These are phyloP conservation scores for Ditula angustiorana DNA, from an alignment of 2,888 invertebrate species.

Conservation along the genomic window DNA sequence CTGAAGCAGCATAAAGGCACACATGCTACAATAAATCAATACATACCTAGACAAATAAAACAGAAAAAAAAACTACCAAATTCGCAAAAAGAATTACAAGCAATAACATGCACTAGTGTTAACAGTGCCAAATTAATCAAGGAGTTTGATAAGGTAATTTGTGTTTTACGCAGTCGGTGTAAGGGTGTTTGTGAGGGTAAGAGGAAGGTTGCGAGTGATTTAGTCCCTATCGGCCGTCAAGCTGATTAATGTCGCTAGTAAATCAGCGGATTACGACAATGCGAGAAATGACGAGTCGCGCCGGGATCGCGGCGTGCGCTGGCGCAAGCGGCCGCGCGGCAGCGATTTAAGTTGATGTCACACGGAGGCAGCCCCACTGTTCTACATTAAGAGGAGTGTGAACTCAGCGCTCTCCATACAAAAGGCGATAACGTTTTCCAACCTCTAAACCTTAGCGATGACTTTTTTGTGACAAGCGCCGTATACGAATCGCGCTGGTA, in stretches of 20 bases:
- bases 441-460: too few species aligned
- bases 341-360: too few species aligned
- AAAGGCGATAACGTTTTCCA: too few species aligned
- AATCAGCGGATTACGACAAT: slow-evolving; percentile 86
- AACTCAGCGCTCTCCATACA: too few species aligned
- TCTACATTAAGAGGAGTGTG: too few species aligned
- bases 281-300: slow-evolving; percentile 85
- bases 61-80: slow-evolving; percentile 72
- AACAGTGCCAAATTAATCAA: slow-evolving; percentile 55
- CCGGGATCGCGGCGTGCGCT: slow-evolving; percentile 63
- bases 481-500: too few species aligned
- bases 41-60: slow-evolving; percentile 75
- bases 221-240: slow-evolving; percentile 85
- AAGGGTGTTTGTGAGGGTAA: slow-evolving; percentile 60
- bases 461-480: too few species aligned
- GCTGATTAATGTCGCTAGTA: slow-evolving; percentile 85
- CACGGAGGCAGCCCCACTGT: too few species aligned
- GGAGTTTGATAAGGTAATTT: slow-evolving; percentile 47
- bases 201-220: slow-evolving; percentile 73
- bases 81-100: slow-evolving; percentile 84
- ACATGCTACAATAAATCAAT: slow-evolving; percentile 69
- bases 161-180: slow-evolving; percentile 52
- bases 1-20: not conserved
- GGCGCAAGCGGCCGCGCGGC: slow-evolving; percentile 61
- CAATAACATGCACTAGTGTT: slow-evolving; percentile 83